A percentile compares a stretch with the other conserved stretches of the same genome.
Evolutionary conservation across 1,140 invertebrate genomes (phyloP).

Genomic region (Plutomurus gul): DNA sequence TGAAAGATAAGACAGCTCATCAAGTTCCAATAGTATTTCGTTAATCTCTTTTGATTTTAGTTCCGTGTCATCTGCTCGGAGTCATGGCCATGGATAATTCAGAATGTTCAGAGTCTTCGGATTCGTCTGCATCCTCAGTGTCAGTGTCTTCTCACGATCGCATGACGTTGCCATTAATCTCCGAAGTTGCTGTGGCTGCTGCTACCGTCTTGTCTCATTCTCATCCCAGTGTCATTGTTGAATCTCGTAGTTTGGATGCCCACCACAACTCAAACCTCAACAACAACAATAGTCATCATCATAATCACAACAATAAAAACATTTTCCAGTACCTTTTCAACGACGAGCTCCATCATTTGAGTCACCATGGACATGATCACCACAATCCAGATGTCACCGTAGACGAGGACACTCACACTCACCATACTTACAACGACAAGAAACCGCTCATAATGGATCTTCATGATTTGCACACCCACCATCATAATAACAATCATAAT

Average conservation of each 20-base stretch:
- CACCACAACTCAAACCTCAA: neutral
- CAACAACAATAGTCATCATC: slow-evolving; percentile 6
- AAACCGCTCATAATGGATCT: slow-evolving; percentile 30
- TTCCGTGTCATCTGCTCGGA: neutral
- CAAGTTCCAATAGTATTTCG: neutral
- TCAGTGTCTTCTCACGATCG: slow-evolving; percentile 27
- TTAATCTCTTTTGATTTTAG: neutral
- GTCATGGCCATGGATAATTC: slow-evolving; percentile 37
- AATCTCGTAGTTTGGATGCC: slow-evolving; percentile 4
- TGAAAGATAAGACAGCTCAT: neutral
- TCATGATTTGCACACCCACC: neutral
- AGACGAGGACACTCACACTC: neutral
- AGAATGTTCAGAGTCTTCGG: slow-evolving; percentile 38
- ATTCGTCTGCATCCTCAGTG: slow-evolving; percentile 32
- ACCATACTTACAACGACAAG: slow-evolving; percentile 30
- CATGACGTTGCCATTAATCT: neutral
- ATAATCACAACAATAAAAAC: slow-evolving; percentile 21
- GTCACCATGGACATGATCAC: slow-evolving; percentile 14
- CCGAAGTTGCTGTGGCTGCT: neutral
- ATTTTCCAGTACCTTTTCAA: neutral
- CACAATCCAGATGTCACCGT: neutral
- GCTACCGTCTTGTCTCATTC: slow-evolving; percentile 2
- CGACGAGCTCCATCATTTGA: slow-evolving; percentile 4
- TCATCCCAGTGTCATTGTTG: slow-evolving; percentile 45
- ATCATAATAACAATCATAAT: neutral